Conservation (phyloP, 2,113 vertebrate species). For the Osmerus mordax region DNA sequence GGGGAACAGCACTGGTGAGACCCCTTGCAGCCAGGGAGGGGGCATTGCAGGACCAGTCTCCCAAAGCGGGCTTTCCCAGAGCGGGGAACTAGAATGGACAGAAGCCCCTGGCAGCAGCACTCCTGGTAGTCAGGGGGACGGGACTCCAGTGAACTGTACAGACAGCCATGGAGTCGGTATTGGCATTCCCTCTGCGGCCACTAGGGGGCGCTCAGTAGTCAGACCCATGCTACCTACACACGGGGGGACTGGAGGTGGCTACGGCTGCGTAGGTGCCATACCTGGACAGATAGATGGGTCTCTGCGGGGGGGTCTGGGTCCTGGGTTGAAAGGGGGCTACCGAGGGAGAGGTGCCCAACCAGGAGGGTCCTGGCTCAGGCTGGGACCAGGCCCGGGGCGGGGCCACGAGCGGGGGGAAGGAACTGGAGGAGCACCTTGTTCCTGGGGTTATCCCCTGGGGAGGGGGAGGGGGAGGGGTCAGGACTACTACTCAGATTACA, state of each 20-base stretch:
- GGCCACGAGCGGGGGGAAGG: conserved; percentile 60
- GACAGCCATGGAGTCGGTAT: conserved; percentile 49
- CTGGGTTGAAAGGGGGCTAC: conserved; percentile 58
- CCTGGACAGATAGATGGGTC: conserved; percentile 59
- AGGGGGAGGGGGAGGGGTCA: conserved; percentile 61
- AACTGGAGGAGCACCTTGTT: conserved; percentile 37
- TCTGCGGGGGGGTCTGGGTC: conserved; percentile 53
- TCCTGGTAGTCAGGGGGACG: conserved; percentile 55
- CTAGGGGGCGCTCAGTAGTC: conserved; percentile 52
- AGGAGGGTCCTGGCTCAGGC: conserved; percentile 60
- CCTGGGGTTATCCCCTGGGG: conserved; percentile 67
- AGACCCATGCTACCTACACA: conserved; percentile 57
- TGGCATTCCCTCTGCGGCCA: conserved; percentile 42
- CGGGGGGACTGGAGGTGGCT: conserved; percentile 36
- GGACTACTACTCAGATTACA: conserved; percentile 71
- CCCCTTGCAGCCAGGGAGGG: conserved; percentile 35
- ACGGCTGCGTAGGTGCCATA: conserved; percentile 52
- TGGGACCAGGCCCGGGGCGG: conserved; percentile 62
- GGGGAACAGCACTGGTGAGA: conserved; percentile 44
- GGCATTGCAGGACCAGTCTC: conserved; percentile 35
- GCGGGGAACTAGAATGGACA: conserved; percentile 31
- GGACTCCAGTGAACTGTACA: conserved; percentile 63
- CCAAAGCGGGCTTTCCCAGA: conserved; percentile 29
- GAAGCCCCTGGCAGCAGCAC: conserved; percentile 35
- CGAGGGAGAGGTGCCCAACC: conserved; percentile 64